Conservation (phyloP, 2,797 vertebrate species). For the Sebastes nivosus region DNA sequence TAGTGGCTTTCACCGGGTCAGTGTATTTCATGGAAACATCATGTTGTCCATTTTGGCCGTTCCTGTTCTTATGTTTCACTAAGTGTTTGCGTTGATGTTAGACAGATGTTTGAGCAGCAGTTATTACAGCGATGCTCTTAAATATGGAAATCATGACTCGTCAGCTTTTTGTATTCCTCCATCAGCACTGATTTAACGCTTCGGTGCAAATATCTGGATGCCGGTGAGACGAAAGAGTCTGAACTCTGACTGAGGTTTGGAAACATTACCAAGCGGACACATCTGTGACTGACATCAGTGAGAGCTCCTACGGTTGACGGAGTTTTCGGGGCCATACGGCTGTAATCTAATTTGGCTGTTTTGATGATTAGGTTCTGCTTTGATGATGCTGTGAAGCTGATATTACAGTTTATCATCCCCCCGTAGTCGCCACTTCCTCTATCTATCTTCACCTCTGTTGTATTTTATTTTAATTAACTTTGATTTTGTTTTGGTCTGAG, state of each 20-base stretch:
- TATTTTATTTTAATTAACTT: slow-evolving; percentile 10
- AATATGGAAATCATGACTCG: slow-evolving; percentile 45
- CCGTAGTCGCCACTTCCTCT: background rate
- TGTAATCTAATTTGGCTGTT: slow-evolving; percentile 19
- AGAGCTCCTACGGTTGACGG: background rate
- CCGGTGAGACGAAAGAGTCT: slow-evolving; percentile 4
- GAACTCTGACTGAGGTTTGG: slow-evolving; percentile 30
- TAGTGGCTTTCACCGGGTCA: background rate
- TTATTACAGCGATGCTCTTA: slow-evolving; percentile 23
- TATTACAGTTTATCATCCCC: background rate
- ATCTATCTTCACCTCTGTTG: slow-evolving; percentile 18
- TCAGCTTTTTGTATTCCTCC: slow-evolving; percentile 25
- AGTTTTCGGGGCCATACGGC: background rate
- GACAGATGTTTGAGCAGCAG: slow-evolving; percentile 43
- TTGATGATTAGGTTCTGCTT: slow-evolving; percentile 27
- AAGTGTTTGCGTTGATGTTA: slow-evolving; percentile 1
- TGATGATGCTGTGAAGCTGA: slow-evolving; percentile 24
- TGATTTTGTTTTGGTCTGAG: slow-evolving; percentile 18
- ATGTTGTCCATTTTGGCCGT: background rate
- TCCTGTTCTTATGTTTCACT: background rate
- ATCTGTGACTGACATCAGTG: slow-evolving; percentile 38
- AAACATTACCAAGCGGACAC: slow-evolving; percentile 11
- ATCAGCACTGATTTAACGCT: slow-evolving; percentile 45
- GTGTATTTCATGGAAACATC: slow-evolving; percentile 10
- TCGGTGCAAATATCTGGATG: slow-evolving; percentile 36